phyloP scores from a whole-genome alignment of 2,113 vertebrate genomes.

The Triplophysa tibetana region DNA sequence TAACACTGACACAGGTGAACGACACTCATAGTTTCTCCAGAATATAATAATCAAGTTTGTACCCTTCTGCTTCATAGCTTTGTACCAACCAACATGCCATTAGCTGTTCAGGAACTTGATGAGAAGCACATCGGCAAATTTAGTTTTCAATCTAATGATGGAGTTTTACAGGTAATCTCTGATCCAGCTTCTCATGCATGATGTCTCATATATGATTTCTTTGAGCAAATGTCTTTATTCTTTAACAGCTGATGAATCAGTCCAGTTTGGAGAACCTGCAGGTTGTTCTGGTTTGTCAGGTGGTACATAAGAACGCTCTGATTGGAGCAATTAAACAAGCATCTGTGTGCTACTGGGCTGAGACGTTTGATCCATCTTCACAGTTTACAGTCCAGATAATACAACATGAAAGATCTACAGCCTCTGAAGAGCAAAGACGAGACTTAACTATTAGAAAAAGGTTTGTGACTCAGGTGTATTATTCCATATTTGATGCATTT shows the following conservation, averaged over 20 bases:
- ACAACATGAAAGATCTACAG: neutral
- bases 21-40: too few species aligned
- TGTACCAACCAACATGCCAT: slow-evolving; percentile 64
- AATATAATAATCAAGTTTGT: neutral
- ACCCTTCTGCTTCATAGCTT: slow-evolving; percentile 64
- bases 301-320: slow-evolving; percentile 77
- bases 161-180: slow-evolving; percentile 66
- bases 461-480: neutral
- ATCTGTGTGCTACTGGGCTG: slow-evolving; percentile 63
- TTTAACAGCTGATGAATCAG: slow-evolving; percentile 68
- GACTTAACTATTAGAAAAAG: slow-evolving; percentile 11
- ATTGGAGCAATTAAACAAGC: slow-evolving; percentile 72
- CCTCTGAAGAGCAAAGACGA: neutral
- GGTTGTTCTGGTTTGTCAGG: slow-evolving; percentile 73
- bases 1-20: slow-evolving; percentile 23
- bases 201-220: neutral
- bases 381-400: slow-evolving; percentile 41
- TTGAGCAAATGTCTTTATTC: neutral
- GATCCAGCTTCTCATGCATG: neutral
- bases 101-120: slow-evolving; percentile 75
- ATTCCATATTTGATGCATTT: too few species aligned
- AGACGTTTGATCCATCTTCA: slow-evolving; percentile 10
- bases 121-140: slow-evolving; percentile 76
- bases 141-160: slow-evolving; percentile 71
- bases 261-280: slow-evolving; percentile 75